Conservation (phyloP, 2,888 invertebrate species). For the Morpho achilles region DNA sequence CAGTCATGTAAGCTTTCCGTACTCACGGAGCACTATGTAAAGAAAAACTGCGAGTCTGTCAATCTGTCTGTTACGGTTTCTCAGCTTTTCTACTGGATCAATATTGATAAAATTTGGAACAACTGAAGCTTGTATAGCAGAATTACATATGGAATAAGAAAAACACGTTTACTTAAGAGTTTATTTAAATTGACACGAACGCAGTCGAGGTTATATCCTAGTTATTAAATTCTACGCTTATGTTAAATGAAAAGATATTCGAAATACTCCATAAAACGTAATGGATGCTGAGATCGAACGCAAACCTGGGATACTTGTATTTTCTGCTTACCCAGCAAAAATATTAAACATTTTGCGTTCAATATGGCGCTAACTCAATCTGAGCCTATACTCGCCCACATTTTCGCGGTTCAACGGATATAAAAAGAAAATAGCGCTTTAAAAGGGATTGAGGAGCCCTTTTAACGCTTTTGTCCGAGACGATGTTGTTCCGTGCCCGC, state of each 20-base stretch:
- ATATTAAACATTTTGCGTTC: slow-evolving; percentile 36
- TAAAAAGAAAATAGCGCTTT: slow-evolving; percentile 63
- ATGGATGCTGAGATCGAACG: slow-evolving; percentile 1
- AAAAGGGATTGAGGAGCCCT: slow-evolving; percentile 54
- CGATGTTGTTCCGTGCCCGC: slow-evolving; percentile 41
- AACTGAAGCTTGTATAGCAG: no score
- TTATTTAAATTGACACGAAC: no score
- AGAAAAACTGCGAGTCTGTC: no score
- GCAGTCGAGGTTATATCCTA: no score
- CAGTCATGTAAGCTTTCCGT: no score
- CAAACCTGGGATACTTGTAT: slow-evolving; percentile 4
- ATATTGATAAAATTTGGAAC: no score
- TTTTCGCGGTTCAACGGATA: slow-evolving; percentile 61
- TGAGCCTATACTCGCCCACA: slow-evolving; percentile 50
- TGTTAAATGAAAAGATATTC: not conserved
- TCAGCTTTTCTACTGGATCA: no score
- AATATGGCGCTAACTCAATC: slow-evolving; percentile 46
- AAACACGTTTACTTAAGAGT: no score
- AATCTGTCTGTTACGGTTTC: no score
- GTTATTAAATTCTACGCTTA: no score
- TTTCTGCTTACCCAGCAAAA: slow-evolving; percentile 20
- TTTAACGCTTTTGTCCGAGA: slow-evolving; percentile 52
- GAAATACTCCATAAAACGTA: not conserved
- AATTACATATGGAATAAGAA: no score
- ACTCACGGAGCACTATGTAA: no score